A percentile compares a stretch with the other conserved stretches of the same genome.
These are phyloP conservation scores for Oryzias dopingdopingensis DNA, from an alignment of 2,797 vertebrate species.

Conservation along the genomic window DNA sequence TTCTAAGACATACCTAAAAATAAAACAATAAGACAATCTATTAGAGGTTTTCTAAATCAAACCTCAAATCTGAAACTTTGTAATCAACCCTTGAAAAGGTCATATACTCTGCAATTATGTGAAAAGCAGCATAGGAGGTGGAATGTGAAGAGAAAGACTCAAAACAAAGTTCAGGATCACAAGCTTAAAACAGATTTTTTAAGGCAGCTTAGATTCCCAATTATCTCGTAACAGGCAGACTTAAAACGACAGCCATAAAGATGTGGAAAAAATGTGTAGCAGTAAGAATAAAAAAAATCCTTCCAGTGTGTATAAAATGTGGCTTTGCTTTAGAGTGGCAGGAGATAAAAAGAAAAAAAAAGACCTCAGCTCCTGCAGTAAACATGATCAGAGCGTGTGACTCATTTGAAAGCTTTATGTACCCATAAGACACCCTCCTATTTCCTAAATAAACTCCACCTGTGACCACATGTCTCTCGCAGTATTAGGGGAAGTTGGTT, in stretches of 20 bases:
- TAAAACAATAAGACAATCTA: conserved; percentile 60
- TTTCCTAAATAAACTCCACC: conserved; percentile 50
- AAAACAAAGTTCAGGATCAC: conserved; percentile 36
- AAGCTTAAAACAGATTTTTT: conserved; percentile 14
- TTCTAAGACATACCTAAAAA: conserved; percentile 28
- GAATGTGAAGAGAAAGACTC: conserved; percentile 1
- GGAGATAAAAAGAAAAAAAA: conserved; percentile 57
- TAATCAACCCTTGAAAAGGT: conserved; percentile 51
- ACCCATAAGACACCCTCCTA: conserved; percentile 32
- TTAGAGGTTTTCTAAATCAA: conserved; percentile 27
- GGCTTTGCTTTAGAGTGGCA: conserved; percentile 33
- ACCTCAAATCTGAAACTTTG: conserved; percentile 44
- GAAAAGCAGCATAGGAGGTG: conserved; percentile 16
- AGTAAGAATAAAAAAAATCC: conserved; percentile 54
- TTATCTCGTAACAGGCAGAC: conserved; percentile 32
- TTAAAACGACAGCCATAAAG: conserved; percentile 46
- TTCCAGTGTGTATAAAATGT: conserved; percentile 44
- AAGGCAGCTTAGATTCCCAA: conserved; percentile 1
- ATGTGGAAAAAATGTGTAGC: conserved; percentile 36
- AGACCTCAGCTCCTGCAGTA: conserved; percentile 29
- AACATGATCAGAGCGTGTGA: conserved; percentile 57
- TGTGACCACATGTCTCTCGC: conserved; percentile 42
- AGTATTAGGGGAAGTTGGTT: conserved; percentile 8
- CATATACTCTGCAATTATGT: conserved; percentile 37
- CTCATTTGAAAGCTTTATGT: conserved; percentile 56